A percentile compares a stretch with the other conserved stretches of the same genome.
phyloP scores from a whole-genome alignment of 2,113 vertebrate genomes.

The Hystrix brachyura region DNA sequence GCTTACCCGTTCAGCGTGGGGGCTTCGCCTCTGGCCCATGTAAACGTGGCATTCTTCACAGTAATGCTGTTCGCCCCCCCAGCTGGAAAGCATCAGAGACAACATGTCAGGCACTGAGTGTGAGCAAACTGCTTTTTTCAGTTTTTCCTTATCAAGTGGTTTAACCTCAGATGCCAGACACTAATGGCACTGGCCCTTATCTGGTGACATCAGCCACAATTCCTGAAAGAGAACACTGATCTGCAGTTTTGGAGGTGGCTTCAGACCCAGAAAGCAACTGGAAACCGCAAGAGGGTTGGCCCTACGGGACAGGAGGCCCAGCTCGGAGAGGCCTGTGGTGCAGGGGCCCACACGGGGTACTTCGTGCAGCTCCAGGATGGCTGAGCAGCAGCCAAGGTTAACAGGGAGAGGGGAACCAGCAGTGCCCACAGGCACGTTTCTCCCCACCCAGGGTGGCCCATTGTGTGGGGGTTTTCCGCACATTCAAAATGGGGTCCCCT shows the following conservation, averaged over 20 bases:
- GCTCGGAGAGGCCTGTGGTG: too few species aligned
- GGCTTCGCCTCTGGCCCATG: slow-evolving; percentile 93
- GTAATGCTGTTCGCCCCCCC: slow-evolving; percentile 88
- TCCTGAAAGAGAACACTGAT: background rate
- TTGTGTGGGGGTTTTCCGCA: background rate
- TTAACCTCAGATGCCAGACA: background rate
- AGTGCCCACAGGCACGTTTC: rapidly evolving
- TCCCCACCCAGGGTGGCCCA: background rate
- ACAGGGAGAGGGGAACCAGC: rapidly evolving
- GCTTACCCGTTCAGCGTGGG: slow-evolving; percentile 92
- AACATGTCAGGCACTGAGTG: background rate
- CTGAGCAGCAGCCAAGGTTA: background rate
- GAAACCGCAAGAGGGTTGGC: background rate
- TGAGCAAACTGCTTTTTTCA: too few species aligned
- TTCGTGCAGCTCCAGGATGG: background rate
- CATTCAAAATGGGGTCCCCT: background rate
- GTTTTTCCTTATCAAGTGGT: background rate
- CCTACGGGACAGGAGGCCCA: background rate
- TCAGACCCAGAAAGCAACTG: background rate
- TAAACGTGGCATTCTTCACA: slow-evolving; percentile 93
- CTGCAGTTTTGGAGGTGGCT: background rate
- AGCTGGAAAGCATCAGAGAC: slow-evolving; percentile 84
- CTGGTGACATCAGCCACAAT: background rate
- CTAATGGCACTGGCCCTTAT: background rate
- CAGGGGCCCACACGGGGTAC: background rate